These are phyloP conservation scores for Anarrhichthys ocellatus DNA, from an alignment of 2,113 vertebrate genomes.

Conservation along the genomic window DNA sequence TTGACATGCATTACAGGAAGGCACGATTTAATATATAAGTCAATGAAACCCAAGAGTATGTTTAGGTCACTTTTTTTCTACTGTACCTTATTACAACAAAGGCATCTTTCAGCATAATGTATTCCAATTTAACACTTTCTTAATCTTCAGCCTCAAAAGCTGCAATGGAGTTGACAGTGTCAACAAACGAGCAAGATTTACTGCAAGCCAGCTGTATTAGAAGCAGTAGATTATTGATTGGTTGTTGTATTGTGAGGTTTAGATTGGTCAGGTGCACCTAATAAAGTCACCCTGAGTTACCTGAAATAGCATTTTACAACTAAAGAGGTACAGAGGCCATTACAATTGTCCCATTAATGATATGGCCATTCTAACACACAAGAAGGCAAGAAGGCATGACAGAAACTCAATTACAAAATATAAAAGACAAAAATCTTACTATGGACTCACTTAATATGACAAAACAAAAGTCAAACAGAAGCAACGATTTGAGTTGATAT, in stretches of 20 bases:
- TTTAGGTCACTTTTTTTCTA: neutral
- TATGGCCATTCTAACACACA: neutral
- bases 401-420: neutral
- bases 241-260: neutral
- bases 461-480: no score
- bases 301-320: neutral
- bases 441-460: no score
- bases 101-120: neutral
- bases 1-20: conserved; percentile 6
- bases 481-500: no score
- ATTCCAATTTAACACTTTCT: neutral
- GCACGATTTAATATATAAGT: conserved; percentile 1
- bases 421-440: neutral
- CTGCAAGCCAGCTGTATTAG: neutral
- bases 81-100: neutral
- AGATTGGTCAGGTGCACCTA: neutral
- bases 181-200: neutral
- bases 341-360: neutral
- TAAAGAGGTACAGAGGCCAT: neutral
- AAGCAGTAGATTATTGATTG: neutral
- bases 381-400: neutral
- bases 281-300: neutral
- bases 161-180: neutral
- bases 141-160: neutral
- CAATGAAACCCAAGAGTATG: neutral